These are phyloP conservation scores for Pinctada fucata DNA, from an alignment of 2,888 invertebrate species.

Conservation along the genomic window DNA sequence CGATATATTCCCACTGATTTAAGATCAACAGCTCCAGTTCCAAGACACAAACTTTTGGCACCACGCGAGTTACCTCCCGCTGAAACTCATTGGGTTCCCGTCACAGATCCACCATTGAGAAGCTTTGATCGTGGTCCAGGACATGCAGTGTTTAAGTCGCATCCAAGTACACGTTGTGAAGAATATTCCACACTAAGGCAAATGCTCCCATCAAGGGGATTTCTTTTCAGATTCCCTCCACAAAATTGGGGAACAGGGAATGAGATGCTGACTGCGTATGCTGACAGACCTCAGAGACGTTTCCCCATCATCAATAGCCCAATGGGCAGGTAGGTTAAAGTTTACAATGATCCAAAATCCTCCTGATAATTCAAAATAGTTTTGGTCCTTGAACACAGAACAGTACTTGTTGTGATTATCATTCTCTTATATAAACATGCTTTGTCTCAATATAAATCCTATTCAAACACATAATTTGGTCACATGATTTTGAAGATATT, in stretches of 20 bases:
- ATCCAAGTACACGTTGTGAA: constrained; percentile 64
- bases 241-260: constrained; percentile 71
- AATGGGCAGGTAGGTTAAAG: constrained; percentile 69
- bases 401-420: too few species aligned
- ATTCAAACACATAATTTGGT: too few species aligned
- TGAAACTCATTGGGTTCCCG: constrained; percentile 61
- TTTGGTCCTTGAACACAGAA: background rate
- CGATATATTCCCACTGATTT: constrained; percentile 70
- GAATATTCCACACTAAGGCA: constrained; percentile 73
- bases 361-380: too few species aligned
- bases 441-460: too few species aligned
- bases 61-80: constrained; percentile 55
- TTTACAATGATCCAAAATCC: background rate
- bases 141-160: constrained; percentile 52
- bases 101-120: constrained; percentile 56
- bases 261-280: constrained; percentile 50
- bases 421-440: too few species aligned
- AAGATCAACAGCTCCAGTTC: constrained; percentile 68
- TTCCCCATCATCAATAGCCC: constrained; percentile 71
- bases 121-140: constrained; percentile 56
- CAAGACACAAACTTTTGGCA: constrained; percentile 68
- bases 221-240: constrained; percentile 47
- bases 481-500: too few species aligned
- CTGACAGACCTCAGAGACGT: constrained; percentile 42
- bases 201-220: constrained; percentile 70